Evolutionary conservation across 2,888 invertebrate genomes (phyloP).

Genomic region (Bombylius major): DNA sequence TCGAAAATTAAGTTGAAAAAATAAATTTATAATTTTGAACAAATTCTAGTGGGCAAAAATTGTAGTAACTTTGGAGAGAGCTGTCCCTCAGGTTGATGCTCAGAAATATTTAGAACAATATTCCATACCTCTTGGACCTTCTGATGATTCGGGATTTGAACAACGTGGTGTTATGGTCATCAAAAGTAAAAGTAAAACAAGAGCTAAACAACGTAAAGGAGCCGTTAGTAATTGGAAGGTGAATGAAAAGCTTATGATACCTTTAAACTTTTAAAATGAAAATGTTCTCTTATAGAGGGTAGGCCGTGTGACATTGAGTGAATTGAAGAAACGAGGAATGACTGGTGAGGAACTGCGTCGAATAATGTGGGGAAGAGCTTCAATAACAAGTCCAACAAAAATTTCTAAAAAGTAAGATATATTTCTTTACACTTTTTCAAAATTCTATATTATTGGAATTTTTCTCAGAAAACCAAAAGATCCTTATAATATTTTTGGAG

Average conservation of each 20-base stretch:
- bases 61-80: constrained; percentile 88
- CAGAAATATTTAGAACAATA: constrained; percentile 89
- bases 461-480: constrained; percentile 22
- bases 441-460: constrained; percentile 3
- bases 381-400: constrained; percentile 75
- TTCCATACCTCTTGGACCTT: constrained; percentile 80
- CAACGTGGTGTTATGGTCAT: constrained; percentile 95
- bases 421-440: constrained; percentile 5
- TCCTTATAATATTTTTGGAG: constrained; percentile 31
- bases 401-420: constrained; percentile 43
- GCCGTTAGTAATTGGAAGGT: constrained; percentile 98
- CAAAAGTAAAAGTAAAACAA: constrained; percentile 90
- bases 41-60: constrained; percentile 88
- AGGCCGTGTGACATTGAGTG: constrained; percentile 75
- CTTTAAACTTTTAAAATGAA: not conserved
- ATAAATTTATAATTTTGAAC: not conserved
- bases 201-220: constrained; percentile 91
- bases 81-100: constrained; percentile 80
- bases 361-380: constrained; percentile 84
- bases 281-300: constrained; percentile 45
- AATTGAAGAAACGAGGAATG: constrained; percentile 67
- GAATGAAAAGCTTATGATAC: not conserved
- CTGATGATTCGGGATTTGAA: constrained; percentile 71
- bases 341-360: constrained; percentile 75
- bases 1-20: not conserved